These are phyloP conservation scores for Drosophila percnosoma DNA, from an alignment of 2,888 invertebrate genomes.

Conservation along the genomic window DNA sequence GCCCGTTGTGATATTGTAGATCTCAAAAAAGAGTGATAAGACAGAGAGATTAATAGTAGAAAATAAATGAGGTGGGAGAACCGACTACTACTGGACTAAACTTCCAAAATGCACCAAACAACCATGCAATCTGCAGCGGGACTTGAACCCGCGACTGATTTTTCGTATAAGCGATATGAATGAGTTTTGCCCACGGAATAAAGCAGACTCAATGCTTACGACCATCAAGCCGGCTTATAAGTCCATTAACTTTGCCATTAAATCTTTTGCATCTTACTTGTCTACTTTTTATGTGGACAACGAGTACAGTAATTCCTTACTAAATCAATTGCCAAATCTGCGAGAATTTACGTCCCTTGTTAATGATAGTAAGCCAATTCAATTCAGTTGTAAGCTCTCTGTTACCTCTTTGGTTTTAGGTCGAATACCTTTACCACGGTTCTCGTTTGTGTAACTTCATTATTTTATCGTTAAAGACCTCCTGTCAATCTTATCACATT, in stretches of 20 bases:
- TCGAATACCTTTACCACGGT: background rate
- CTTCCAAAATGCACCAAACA: too few relatives aligned
- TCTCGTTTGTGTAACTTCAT: background rate
- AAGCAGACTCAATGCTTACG: too few relatives aligned
- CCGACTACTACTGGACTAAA: too few relatives aligned
- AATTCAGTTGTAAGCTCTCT: background rate
- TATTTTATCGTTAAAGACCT: background rate
- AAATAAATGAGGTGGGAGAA: too few relatives aligned
- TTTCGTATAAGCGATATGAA: too few relatives aligned
- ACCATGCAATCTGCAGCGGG: too few relatives aligned
- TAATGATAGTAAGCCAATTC: background rate
- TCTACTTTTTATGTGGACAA: background rate
- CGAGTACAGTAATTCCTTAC: too few relatives aligned
- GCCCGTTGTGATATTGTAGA: too few relatives aligned
- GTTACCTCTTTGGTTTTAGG: background rate
- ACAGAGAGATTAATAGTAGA: too few relatives aligned
- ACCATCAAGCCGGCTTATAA: background rate
- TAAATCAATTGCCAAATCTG: background rate
- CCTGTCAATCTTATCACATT: background rate
- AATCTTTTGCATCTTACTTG: background rate
- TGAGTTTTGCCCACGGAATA: too few relatives aligned
- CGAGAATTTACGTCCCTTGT: background rate
- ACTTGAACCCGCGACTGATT: too few relatives aligned
- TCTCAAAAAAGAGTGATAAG: too few relatives aligned
- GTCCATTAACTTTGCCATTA: background rate